Conservation (phyloP, 2,888 invertebrate species). For the Pristionchus fissidentatus region DNA sequence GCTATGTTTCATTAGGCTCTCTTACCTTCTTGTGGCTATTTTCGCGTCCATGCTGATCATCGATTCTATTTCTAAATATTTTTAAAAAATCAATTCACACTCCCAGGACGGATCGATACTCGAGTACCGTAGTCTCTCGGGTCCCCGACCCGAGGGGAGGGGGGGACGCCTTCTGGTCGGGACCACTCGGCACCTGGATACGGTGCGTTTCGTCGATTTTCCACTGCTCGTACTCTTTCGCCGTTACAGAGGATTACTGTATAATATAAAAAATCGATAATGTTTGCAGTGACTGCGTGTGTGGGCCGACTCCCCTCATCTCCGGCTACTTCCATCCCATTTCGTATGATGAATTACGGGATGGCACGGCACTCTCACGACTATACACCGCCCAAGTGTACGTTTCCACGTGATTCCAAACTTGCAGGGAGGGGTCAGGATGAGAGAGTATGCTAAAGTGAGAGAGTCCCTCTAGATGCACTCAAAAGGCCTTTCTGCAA, state of each 20-base stretch:
- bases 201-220: neutral
- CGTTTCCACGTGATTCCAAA: too few relatives aligned
- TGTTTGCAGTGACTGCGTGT: constrained; percentile 19
- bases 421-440: too few relatives aligned
- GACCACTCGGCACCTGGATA: constrained; percentile 32
- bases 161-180: constrained; percentile 29
- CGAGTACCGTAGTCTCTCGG: constrained; percentile 45
- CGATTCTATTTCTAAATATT: neutral
- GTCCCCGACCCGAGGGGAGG: constrained; percentile 42
- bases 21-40: too few relatives aligned
- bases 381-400: constrained; percentile 15
- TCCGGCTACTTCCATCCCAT: neutral
- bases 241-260: neutral
- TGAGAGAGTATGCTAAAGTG: too few relatives aligned
- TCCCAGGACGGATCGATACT: constrained; percentile 42
- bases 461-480: too few relatives aligned
- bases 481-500: too few relatives aligned
- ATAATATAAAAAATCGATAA: neutral
- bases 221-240: neutral
- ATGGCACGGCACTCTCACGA: constrained; percentile 1
- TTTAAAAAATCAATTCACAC: neutral
- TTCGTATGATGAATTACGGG: constrained; percentile 18
- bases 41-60: neutral
- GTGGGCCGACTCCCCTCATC: constrained; percentile 15
- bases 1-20: neutral